Evolutionary conservation across 2,797 vertebrate genomes (phyloP).

Genomic region (Etheostoma perlongum): DNA sequence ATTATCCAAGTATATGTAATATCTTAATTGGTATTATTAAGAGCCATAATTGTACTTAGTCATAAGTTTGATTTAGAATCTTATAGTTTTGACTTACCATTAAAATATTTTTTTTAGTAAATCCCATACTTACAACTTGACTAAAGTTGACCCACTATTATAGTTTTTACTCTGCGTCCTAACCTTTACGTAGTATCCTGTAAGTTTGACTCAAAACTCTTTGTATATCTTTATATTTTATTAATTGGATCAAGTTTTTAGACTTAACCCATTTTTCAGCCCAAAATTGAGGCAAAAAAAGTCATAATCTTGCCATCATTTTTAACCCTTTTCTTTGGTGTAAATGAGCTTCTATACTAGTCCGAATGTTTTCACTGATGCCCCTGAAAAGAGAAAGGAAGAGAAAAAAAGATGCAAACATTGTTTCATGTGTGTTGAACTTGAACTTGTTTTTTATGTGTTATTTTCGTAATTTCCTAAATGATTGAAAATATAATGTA

Average conservation of each 20-base stretch:
- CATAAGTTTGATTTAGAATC: background rate
- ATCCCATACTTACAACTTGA: background rate
- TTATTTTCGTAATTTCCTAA: background rate
- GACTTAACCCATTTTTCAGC: background rate
- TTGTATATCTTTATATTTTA: background rate
- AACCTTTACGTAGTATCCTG: background rate
- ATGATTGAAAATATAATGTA: conserved; percentile 53
- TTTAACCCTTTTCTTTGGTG: background rate
- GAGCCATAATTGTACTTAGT: background rate
- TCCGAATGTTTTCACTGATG: conserved; percentile 9
- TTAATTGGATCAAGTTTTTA: background rate
- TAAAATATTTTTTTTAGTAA: background rate
- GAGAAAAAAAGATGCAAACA: background rate
- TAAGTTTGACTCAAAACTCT: background rate
- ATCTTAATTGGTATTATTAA: background rate
- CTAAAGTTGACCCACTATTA: background rate
- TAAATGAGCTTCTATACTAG: conserved; percentile 16
- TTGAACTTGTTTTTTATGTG: background rate
- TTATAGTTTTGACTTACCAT: background rate
- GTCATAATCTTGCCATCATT: background rate
- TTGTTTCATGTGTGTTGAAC: conserved; percentile 25
- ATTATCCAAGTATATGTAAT: background rate
- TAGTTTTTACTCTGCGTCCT: background rate
- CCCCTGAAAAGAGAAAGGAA: background rate
- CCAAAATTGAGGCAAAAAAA: background rate